A percentile compares a stretch with the other conserved stretches of the same genome.
phyloP scores from a whole-genome alignment of 2,888 invertebrate genomes.

The Spodoptera littoralis region DNA sequence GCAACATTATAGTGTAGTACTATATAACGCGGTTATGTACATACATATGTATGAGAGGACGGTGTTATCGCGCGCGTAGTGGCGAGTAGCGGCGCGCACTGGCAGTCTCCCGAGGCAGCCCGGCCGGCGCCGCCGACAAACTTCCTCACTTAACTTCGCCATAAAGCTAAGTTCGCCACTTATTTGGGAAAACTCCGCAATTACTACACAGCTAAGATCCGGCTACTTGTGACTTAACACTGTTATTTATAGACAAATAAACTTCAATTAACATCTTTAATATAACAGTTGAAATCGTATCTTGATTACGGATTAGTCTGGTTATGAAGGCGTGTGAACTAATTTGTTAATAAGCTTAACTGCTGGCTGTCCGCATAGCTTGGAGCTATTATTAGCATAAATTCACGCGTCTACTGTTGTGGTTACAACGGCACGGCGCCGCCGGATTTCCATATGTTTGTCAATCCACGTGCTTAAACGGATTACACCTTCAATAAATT shows the following conservation, averaged over 20 bases:
- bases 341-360: slow-evolving; percentile 25
- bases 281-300: slow-evolving; percentile 24
- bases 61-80: slow-evolving; percentile 20
- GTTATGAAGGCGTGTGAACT: slow-evolving; percentile 9
- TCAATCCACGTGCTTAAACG: slow-evolving; percentile 34
- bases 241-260: slow-evolving; percentile 61
- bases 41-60: slow-evolving; percentile 14
- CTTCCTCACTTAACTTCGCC: slow-evolving; percentile 73
- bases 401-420: slow-evolving; percentile 40
- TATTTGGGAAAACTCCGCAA: slow-evolving; percentile 69
- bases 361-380: slow-evolving; percentile 10
- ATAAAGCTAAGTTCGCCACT: slow-evolving; percentile 76
- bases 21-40: not conserved
- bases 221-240: slow-evolving; percentile 61
- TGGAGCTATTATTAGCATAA: slow-evolving; percentile 39
- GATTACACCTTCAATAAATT: slow-evolving; percentile 44
- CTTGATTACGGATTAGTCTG: slow-evolving; percentile 13
- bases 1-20: slow-evolving; percentile 8
- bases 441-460: slow-evolving; percentile 40
- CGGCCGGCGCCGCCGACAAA: slow-evolving; percentile 72
- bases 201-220: slow-evolving; percentile 65
- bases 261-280: slow-evolving; percentile 54
- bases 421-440: slow-evolving; percentile 1
- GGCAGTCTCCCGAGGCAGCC: slow-evolving; percentile 54
- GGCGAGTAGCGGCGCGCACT: slow-evolving; percentile 8